Conservation (phyloP, 2,113 vertebrate genomes). For the Atractosteus spatula region DNA sequence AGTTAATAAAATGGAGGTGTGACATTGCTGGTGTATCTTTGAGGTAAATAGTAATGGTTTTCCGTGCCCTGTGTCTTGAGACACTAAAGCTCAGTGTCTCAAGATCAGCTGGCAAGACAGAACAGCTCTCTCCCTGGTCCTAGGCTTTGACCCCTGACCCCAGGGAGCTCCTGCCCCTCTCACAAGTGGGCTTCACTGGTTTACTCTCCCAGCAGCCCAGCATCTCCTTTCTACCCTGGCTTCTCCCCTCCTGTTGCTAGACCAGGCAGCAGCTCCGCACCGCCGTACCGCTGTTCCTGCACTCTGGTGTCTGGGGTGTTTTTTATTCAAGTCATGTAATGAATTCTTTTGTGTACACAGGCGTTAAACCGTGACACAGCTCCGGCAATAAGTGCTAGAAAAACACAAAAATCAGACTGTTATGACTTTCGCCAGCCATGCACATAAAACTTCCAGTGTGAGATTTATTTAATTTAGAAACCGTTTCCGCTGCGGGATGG, state of each 20-base stretch:
- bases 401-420: constrained; percentile 7
- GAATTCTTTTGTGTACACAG: neutral
- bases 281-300: constrained; percentile 31
- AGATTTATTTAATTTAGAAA: neutral
- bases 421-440: constrained; percentile 23
- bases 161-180: neutral
- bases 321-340: neutral
- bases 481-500: neutral
- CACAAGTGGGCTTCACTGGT: neutral
- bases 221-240: neutral
- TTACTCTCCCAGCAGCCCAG: neutral
- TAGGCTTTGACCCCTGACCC: neutral
- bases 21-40: too few relatives aligned
- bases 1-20: too few relatives aligned
- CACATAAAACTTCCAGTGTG: neutral
- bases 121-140: neutral
- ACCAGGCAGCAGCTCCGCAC: neutral
- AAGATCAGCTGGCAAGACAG: too few relatives aligned
- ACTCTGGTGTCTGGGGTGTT: constrained; percentile 18
- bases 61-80: too few relatives aligned
- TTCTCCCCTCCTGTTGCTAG: too few relatives aligned
- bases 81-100: too few relatives aligned
- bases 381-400: neutral
- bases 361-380: neutral
- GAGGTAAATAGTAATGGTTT: too few relatives aligned